Evolutionary conservation across 2,113 vertebrate genomes (phyloP).

Genomic region (Sebastes schlegelii): DNA sequence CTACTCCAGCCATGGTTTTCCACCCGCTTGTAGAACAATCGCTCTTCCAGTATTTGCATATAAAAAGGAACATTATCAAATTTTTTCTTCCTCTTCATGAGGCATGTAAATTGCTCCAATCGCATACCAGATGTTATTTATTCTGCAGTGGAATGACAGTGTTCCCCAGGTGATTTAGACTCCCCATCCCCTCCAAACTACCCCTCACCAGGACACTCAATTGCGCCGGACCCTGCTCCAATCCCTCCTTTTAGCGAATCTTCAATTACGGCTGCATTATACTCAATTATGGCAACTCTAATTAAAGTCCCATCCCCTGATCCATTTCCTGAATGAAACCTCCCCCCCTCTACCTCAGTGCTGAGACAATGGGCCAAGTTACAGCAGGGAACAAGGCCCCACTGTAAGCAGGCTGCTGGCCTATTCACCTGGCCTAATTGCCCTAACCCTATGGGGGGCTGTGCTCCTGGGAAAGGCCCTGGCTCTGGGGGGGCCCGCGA

Average conservation of each 20-base stretch:
- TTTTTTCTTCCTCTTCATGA: background rate
- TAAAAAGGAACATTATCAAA: constrained; percentile 20
- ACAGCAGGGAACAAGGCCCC: constrained; percentile 81
- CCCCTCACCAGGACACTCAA: constrained; percentile 51
- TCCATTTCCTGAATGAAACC: constrained; percentile 80
- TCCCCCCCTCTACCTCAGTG: constrained; percentile 44
- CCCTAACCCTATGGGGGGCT: constrained; percentile 70
- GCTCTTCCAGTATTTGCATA: constrained; percentile 19
- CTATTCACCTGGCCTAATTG: constrained; percentile 87
- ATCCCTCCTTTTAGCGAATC: constrained; percentile 65
- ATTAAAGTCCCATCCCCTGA: constrained; percentile 78
- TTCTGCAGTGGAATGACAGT: constrained; percentile 40
- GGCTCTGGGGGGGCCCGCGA: constrained; percentile 49
- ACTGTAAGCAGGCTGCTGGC: constrained; percentile 79
- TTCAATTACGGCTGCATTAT: constrained; percentile 80
- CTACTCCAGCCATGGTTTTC: constrained; percentile 34
- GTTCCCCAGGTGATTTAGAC: constrained; percentile 52
- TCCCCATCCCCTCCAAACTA: constrained; percentile 1
- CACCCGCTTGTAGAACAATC: background rate
- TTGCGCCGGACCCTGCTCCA: constrained; percentile 53
- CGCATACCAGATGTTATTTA: constrained; percentile 53
- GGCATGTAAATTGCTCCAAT: constrained; percentile 32
- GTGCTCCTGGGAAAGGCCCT: constrained; percentile 71
- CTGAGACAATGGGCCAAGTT: constrained; percentile 76
- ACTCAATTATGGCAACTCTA: constrained; percentile 78